phyloP scores from a whole-genome alignment of 2,888 invertebrate species.

The Escarpia spicata region DNA sequence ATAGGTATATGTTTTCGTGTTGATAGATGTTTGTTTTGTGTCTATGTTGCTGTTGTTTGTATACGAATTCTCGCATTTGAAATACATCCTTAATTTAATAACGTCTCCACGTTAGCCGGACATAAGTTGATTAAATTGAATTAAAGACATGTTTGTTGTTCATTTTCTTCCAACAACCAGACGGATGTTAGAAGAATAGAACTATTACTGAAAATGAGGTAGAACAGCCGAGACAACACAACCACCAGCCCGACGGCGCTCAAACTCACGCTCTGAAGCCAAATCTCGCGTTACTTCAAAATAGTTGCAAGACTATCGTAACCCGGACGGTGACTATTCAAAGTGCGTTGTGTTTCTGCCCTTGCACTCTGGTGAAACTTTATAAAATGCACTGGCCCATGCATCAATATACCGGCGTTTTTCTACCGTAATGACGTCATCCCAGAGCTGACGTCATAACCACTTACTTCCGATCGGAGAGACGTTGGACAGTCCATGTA shows the following conservation, averaged over 20 bases:
- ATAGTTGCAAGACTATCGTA: too few species aligned
- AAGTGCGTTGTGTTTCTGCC: neutral
- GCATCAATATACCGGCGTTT: neutral
- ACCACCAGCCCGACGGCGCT: too few species aligned
- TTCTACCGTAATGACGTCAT: neutral
- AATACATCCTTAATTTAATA: neutral
- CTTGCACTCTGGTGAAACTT: neutral
- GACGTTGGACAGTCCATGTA: neutral
- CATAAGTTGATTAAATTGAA: neutral
- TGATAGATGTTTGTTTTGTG: neutral
- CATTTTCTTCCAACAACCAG: neutral
- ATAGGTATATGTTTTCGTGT: neutral
- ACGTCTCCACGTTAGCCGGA: neutral
- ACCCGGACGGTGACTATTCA: neutral
- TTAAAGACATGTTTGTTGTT: neutral
- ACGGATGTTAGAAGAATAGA: neutral
- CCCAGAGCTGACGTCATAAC: neutral
- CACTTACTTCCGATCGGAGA: constrained; percentile 5
- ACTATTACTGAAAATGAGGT: neutral
- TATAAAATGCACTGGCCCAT: neutral
- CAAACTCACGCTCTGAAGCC: too few species aligned
- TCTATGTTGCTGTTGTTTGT: neutral
- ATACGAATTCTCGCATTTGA: neutral
- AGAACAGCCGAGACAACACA: too few species aligned
- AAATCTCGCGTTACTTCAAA: too few species aligned